Evolutionary conservation across 2,113 vertebrate species (phyloP), one percentile per base, ranked within the genome.

Genomic region (Pholis gunnellus): DNA sequence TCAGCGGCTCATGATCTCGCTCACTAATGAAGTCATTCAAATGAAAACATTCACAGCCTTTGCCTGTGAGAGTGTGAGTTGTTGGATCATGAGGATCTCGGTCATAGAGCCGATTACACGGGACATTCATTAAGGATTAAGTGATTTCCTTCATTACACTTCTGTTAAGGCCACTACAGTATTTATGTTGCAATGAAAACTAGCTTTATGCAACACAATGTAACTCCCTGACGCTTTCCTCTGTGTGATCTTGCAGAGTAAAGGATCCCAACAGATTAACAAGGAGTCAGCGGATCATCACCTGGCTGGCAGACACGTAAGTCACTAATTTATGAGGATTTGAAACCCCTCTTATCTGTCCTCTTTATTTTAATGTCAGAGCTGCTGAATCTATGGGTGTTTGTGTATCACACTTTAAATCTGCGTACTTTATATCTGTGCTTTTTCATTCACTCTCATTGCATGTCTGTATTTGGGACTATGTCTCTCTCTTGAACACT

Each of bases 261-360:
- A 95, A 94, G 90, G 97, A 97, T 92, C 96, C 96, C 9, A 63
- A 91, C 17, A 95, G 93, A 74, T 94, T 98, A 91, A 96, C 96
- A 18, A 95, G 89, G 89, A 94, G 95, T 85, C 96, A 97, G 79
- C 96, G 95, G 64, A 91, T 99, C 80, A 64, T 97, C 63, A 89
- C 96, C 90, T 98, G 97, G 97, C 90, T 99, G 69, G 97, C 97
- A 86, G 98, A 99, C 87, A 87, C 69, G 98, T 99, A 95, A 96
- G 97, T 93, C n/a, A 13, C 27, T 34, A 13, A 46, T 70, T 67
- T 48, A 29, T 22, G 34, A 38, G 46, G 9, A 29, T 59, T 13
- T 42, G 13, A 42, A 83, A 70, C 34, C 34, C 18, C 9, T 60
- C n/a, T n/a, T n/a, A n/a, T n/a, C 22, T 38, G 9, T 65, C 29